Evolutionary conservation across 2,888 invertebrate species (phyloP), one percentile per base, ranked within the genome.

Genomic region (Tyria jacobaeae): DNA sequence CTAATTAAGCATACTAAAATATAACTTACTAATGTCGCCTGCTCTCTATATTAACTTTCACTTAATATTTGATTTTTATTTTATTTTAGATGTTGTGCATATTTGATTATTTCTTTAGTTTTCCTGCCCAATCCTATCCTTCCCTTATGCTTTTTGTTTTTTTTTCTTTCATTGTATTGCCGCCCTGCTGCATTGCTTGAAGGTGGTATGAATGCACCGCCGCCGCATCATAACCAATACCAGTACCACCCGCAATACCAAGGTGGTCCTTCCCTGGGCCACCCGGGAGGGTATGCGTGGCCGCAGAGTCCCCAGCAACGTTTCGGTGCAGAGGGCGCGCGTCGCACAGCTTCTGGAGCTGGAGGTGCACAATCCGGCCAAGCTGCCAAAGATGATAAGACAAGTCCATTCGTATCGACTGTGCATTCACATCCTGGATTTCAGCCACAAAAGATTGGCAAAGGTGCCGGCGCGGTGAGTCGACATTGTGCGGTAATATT

Each of bases 381-480:
- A 62, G 73, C 85, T 17, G 86, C 77, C 64, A 95, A 95, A 79
- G 95, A 95, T 78, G 95, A 96, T 79, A 95, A 95, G 86, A 96
- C 97, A 73, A 98, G 96, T 87, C 98, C 99, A 24, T 99, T 99
- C 90, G 94, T 97, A 53, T 96, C 97, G 67, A 97, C 97, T 56
- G 96, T 97, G 71, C 98, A 98, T 94, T 98, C 98, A 49, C 98
- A 99, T 93, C 97, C 98, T 44, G 97, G 97, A 63, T 99, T 99
- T 90, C 97, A 97, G 73, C 99, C 99, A 14, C 98, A 98, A 88
- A 99, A 98, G 94, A 96, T 97, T 71, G 98, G 98, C 56, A 98
- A 98, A 86, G 95, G 95, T 1, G 90, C 94, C 60, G 87, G 92
- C 62, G 92, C 89, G 82, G 95, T 95, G 79, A 94, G 94, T 91